Evolutionary conservation across 37 sponge, comb jelly and placozoan species (phyloP).

Genomic region (Mnemiopsis leidyi): DNA sequence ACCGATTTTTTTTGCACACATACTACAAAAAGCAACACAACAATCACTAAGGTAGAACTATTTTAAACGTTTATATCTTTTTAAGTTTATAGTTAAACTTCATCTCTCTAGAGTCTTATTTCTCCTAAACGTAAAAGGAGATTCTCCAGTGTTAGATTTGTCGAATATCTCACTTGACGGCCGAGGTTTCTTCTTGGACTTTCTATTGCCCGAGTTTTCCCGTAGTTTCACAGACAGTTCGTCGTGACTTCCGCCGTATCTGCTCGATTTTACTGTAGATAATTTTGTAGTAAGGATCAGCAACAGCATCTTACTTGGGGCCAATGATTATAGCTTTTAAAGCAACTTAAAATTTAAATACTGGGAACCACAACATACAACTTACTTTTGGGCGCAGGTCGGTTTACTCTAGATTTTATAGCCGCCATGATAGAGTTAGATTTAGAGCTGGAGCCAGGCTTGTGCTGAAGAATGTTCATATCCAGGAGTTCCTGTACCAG

Average conservation of each 20-base stretch:
- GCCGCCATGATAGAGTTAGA: neutral
- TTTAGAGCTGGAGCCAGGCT: neutral
- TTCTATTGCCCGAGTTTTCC: neutral
- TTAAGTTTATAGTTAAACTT: no score
- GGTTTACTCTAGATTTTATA: neutral
- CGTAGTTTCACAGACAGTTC: neutral
- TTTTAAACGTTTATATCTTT: no score
- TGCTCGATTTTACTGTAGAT: neutral
- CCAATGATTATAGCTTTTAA: no score
- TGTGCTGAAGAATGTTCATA: neutral
- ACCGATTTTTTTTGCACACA: no score
- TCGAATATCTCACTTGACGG: neutral
- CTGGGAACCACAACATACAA: no score
- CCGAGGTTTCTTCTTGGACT: neutral
- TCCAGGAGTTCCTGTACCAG: neutral
- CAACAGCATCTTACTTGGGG: neutral
- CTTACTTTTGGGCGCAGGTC: neutral
- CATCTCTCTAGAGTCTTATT: neutral
- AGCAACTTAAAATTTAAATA: no score
- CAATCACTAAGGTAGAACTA: no score
- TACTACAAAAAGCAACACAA: no score
- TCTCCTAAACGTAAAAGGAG: neutral
- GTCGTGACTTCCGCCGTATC: neutral
- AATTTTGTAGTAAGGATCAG: neutral
- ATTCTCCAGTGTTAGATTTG: neutral